A percentile compares a stretch with the other conserved stretches of the same genome.
Evolutionary conservation across 2,797 vertebrate genomes (phyloP).

Genomic region (Prionace glauca): DNA sequence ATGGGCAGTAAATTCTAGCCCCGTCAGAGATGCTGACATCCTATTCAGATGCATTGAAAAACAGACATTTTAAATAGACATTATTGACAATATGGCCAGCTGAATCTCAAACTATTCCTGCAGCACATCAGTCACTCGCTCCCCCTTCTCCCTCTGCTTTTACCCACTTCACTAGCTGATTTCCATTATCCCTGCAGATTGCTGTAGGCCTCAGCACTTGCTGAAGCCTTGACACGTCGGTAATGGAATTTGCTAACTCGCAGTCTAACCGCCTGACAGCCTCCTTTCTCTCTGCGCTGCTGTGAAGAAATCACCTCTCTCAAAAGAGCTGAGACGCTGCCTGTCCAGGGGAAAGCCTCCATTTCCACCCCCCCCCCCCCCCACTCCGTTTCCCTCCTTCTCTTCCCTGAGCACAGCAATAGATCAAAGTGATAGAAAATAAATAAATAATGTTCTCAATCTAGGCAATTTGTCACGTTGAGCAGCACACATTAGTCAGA

Average conservation of each 20-base stretch:
- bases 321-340: not conserved
- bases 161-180: not conserved
- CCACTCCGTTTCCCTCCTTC: not conserved
- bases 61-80: not conserved
- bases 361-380: not conserved
- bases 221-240: not conserved
- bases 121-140: not conserved
- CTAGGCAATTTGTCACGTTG: not conserved
- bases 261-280: not conserved
- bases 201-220: not conserved
- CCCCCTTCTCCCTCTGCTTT: not conserved
- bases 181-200: not conserved
- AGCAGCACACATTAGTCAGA: not conserved
- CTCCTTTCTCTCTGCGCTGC: not conserved
- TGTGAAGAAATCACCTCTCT: not conserved
- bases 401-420: not conserved
- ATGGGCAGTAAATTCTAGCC: not conserved
- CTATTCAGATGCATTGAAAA: not conserved
- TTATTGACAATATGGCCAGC: not conserved
- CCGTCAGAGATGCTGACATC: not conserved
- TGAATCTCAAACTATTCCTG: not conserved
- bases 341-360: not conserved
- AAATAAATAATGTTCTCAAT: constrained; percentile 20
- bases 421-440: constrained; percentile 4
- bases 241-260: constrained; percentile 36